Evolutionary conservation across 1,140 invertebrate genomes (phyloP).

Genomic region (Drosophila athabasca): DNA sequence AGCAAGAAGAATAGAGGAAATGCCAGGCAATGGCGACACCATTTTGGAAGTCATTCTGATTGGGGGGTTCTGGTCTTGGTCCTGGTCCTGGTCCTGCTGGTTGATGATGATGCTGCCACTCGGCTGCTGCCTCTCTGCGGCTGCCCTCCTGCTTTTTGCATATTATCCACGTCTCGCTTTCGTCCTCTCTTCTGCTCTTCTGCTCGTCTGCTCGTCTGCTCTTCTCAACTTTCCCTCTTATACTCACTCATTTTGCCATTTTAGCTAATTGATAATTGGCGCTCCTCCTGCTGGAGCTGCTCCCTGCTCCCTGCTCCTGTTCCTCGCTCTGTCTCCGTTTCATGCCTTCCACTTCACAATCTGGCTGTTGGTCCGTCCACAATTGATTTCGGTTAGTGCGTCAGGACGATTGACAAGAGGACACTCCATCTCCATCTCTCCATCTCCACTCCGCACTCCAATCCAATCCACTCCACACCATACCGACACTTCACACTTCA

Average conservation of each 20-base stretch:
- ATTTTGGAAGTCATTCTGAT: constrained; percentile 37
- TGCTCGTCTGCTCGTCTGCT: constrained; percentile 5
- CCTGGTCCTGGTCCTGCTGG: too few relatives aligned
- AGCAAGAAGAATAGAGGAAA: constrained; percentile 22
- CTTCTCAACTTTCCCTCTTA: constrained; percentile 14
- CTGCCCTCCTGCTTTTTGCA: too few relatives aligned
- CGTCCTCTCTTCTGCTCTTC: background rate
- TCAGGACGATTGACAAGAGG: constrained; percentile 68
- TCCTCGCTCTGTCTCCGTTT: background rate
- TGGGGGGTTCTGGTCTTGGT: too few relatives aligned
- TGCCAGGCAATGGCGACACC: constrained; percentile 65
- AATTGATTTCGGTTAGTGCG: constrained; percentile 70
- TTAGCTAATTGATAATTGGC: constrained; percentile 78
- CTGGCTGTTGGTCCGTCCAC: constrained; percentile 45
- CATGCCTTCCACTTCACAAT: background rate
- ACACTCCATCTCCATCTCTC: constrained; percentile 30
- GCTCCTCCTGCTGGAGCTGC: constrained; percentile 9
- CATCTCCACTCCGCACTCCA: too few relatives aligned
- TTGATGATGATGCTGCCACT: too few relatives aligned
- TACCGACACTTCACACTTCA: constrained; percentile 50
- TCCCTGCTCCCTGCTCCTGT: too few relatives aligned
- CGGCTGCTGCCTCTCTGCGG: too few relatives aligned
- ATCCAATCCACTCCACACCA: background rate
- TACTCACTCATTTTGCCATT: constrained; percentile 78
- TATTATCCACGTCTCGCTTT: too few relatives aligned